Conservation (phyloP, 2,888 invertebrate species). For the Tupiocoris notatus region DNA sequence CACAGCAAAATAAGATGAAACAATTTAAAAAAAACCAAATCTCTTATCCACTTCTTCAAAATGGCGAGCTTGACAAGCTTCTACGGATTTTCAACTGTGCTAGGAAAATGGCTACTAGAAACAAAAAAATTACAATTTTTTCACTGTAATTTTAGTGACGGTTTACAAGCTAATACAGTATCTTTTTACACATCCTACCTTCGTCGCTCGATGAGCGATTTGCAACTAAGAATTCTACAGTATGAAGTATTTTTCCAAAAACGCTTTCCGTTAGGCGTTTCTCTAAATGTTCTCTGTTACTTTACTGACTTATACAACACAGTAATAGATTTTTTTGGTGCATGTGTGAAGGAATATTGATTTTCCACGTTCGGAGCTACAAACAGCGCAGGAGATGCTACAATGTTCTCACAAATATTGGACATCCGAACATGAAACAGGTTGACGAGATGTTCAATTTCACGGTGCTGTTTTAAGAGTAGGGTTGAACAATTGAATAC, state of each 20-base stretch:
- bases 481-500: conserved; percentile 10
- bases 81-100: too few species aligned
- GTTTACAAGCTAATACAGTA: neutral
- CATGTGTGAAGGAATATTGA: neutral
- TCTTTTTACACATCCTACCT: neutral
- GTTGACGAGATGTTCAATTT: too few species aligned
- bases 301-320: neutral
- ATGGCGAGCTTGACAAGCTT: too few species aligned
- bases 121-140: too few species aligned
- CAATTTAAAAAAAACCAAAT: neutral
- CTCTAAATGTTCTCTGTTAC: neutral
- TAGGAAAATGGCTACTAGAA: too few species aligned
- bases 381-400: too few species aligned
- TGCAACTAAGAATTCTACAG: neutral
- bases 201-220: neutral
- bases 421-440: too few species aligned
- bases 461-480: too few species aligned
- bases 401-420: too few species aligned
- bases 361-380: neutral
- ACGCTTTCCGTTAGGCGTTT: neutral
- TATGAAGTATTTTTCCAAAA: neutral
- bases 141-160: neutral
- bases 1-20: too few species aligned
- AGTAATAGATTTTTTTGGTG: neutral
- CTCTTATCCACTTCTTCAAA: too few species aligned